phyloP scores from a whole-genome alignment of 2,113 vertebrate species.

The Seriola quinqueradiata region DNA sequence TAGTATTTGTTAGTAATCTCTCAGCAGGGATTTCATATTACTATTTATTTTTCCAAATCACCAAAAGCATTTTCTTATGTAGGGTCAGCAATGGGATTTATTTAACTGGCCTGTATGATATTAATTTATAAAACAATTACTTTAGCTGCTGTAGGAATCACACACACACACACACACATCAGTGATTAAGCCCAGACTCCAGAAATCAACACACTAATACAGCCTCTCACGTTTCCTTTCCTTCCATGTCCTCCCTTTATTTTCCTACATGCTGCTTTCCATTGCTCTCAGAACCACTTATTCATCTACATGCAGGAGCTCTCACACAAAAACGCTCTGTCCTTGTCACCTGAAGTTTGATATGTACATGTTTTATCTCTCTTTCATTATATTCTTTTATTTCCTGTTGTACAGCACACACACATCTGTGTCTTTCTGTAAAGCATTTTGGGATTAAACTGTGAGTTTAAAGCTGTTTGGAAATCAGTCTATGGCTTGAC shows the following conservation, averaged over 20 bases:
- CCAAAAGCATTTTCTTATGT: background rate
- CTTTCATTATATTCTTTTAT: background rate
- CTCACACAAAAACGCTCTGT: background rate
- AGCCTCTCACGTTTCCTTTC: slow-evolving; percentile 8
- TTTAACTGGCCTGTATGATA: background rate
- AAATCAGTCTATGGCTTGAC: background rate
- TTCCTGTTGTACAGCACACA: background rate
- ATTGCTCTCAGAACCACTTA: background rate
- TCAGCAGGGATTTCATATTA: slow-evolving; percentile 11
- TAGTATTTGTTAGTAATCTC: slow-evolving; percentile 12
- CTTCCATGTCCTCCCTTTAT: background rate
- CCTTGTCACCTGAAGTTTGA: background rate
- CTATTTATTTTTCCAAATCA: slow-evolving; percentile 5
- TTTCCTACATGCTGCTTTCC: background rate
- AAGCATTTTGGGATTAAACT: background rate
- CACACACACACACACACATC: background rate
- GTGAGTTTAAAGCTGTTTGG: background rate
- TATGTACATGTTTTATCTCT: background rate
- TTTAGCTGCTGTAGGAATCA: background rate
- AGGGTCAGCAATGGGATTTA: background rate
- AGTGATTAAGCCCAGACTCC: background rate
- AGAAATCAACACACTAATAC: slow-evolving; percentile 6
- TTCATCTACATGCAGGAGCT: background rate
- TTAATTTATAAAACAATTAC: background rate
- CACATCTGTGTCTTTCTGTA: background rate